These are phyloP conservation scores for Hybos culiciformis DNA, from an alignment of 2,888 invertebrate species.

Conservation along the genomic window DNA sequence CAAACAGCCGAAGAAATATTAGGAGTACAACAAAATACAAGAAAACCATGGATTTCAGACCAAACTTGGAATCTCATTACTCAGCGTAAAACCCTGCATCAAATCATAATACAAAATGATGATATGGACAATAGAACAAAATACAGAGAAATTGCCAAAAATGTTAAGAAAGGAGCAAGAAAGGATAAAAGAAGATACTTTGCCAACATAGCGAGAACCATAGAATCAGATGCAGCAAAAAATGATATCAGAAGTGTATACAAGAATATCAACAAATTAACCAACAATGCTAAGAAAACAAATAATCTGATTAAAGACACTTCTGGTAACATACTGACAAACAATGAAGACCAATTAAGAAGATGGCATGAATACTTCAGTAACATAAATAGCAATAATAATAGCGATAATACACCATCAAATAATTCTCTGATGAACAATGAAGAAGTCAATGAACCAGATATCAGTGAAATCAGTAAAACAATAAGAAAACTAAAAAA, in stretches of 20 bases:
- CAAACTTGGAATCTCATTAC: not conserved
- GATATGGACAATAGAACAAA: not conserved
- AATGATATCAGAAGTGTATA: not conserved
- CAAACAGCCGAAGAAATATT: not conserved
- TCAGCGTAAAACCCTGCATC: not conserved
- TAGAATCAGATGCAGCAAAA: not conserved
- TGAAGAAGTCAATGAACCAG: not conserved
- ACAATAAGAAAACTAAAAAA: not conserved
- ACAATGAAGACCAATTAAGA: not conserved
- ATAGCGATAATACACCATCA: not conserved
- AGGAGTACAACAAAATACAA: not conserved
- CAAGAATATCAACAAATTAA: not conserved
- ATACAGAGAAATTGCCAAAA: not conserved
- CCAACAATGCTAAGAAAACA: not conserved
- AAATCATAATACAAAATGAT: no score
- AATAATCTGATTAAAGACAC: not conserved
- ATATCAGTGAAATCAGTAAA: not conserved
- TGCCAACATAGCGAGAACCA: not conserved
- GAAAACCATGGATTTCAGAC: not conserved
- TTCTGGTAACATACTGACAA: not conserved
- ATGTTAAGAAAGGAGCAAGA: not conserved
- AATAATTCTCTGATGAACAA: not conserved
- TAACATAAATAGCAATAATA: not conserved
- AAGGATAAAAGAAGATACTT: not conserved
- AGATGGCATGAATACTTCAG: not conserved